phyloP scores from a whole-genome alignment of 2,888 invertebrate species.

The Leptinotarsa haldemani region DNA sequence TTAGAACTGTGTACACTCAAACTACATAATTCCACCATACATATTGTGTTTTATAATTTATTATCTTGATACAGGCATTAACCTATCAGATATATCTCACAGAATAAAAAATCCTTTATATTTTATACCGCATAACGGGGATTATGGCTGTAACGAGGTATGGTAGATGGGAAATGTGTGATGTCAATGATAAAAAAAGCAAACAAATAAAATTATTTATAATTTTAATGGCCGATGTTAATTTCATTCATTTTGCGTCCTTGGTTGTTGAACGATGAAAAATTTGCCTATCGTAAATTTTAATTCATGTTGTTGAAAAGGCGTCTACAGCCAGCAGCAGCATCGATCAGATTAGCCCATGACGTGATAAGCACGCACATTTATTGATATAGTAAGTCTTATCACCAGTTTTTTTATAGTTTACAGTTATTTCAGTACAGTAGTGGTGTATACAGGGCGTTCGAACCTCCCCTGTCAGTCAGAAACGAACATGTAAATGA shows the following conservation, averaged over 20 bases:
- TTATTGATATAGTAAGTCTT: too few species aligned
- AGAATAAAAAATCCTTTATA: background rate
- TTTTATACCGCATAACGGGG: background rate
- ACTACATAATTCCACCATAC: background rate
- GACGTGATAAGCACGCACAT: too few species aligned
- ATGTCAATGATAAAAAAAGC: background rate
- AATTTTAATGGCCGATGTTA: background rate
- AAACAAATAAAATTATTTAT: background rate
- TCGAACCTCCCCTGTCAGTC: too few species aligned
- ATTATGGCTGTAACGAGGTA: background rate
- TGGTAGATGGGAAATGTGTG: background rate
- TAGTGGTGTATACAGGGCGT: too few species aligned
- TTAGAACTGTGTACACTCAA: background rate
- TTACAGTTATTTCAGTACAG: too few species aligned
- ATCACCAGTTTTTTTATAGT: too few species aligned
- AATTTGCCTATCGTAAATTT: background rate
- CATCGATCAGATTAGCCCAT: too few species aligned
- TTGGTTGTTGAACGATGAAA: background rate
- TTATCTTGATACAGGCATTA: background rate
- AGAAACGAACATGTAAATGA: too few species aligned
- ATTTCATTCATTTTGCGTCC: background rate
- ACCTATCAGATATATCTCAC: background rate
- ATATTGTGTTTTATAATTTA: constrained; percentile 6
- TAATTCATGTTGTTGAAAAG: background rate
- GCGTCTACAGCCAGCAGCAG: too few species aligned